These are phyloP conservation scores for Pseudomugil tenellus DNA, from an alignment of 2,797 vertebrate genomes.

Conservation along the genomic window DNA sequence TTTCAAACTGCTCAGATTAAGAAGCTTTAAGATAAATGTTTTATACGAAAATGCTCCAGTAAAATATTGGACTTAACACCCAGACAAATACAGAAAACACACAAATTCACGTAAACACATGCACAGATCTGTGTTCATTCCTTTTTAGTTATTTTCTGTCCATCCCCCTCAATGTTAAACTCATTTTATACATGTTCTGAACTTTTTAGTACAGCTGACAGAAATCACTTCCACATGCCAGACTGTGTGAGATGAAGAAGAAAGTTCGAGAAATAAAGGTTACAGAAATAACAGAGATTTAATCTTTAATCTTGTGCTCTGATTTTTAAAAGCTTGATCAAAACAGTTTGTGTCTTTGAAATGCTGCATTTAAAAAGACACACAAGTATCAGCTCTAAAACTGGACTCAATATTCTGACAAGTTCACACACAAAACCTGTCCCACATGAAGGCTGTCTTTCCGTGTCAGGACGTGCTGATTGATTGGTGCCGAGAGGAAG, in stretches of 20 bases:
- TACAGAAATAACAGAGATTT: slow-evolving; percentile 4
- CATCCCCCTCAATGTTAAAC: neutral
- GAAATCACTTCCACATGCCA: slow-evolving; percentile 25
- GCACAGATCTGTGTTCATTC: slow-evolving; percentile 5
- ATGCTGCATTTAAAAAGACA: slow-evolving; percentile 7
- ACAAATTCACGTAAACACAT: neutral
- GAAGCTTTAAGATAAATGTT: neutral
- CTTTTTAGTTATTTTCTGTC: neutral
- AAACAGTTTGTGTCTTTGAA: slow-evolving; percentile 27
- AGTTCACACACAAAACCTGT: slow-evolving; percentile 22
- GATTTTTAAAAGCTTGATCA: slow-evolving; percentile 43
- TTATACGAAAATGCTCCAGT: neutral
- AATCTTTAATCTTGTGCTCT: slow-evolving; percentile 32
- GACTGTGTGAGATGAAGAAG: slow-evolving; percentile 13
- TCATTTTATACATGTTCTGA: slow-evolving; percentile 20
- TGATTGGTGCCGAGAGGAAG: slow-evolving; percentile 58
- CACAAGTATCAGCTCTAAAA: slow-evolving; percentile 15
- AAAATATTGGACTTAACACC: neutral
- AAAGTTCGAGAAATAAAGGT: slow-evolving; percentile 1
- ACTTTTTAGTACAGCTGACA: slow-evolving; percentile 25
- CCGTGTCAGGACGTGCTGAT: slow-evolving; percentile 43
- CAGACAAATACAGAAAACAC: neutral
- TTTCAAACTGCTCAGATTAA: neutral
- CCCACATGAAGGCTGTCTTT: slow-evolving; percentile 50
- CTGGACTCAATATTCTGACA: slow-evolving; percentile 27